Evolutionary conservation across 1,140 invertebrate genomes (phyloP), one percentile per base, ranked within the genome.

Genomic region (Hycleus cichorii): DNA sequence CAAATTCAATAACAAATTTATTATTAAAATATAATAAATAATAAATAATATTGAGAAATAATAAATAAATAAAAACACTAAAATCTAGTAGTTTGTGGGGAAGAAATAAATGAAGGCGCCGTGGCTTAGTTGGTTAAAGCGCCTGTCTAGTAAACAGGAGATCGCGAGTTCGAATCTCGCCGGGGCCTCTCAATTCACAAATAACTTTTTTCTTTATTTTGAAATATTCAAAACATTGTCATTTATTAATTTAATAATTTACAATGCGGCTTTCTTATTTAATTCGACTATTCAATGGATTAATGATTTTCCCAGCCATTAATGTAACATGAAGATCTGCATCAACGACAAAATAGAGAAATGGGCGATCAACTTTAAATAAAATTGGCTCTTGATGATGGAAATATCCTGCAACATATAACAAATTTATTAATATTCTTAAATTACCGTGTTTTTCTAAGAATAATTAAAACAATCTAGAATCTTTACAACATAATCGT

Each of bases 291-390:
- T 89, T 89, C 48, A 88, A 77, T 8, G 89, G 89, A 76, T 91
- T 89, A 12, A 89, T 80, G 68, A 91, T 81, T 70, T 89, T 87
- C 47, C 89, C 89, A 49, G 86, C 83, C 77, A 90, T 88, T 25
- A 90, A 78, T 42, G 85, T 76, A 18, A 89, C 85, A 65, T 88
- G 82, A 7, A 89, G 84, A 64, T 84, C 83, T 39, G 81, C 77
- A 70, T 91, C 89, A 72, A 91, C 81, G 43, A 91, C 88, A 70
- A 90, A 91, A 72, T 87, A 91, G 39, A 89, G 71, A 70, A 91
- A 91, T 9, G 88, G 88, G 75, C 85, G 87, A 55, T 86, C 83
- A 2, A 84, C 87, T 7, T 81, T 80, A 69, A 91, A 89, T 48
- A 81, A 69, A n/a, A 86, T 78, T 46, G 85, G 81, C 56, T 78